A percentile compares a stretch with the other conserved stretches of the same genome.
These are phyloP conservation scores for Limnephilus rhombicus DNA, from an alignment of 2,888 invertebrate species.

Conservation along the genomic window DNA sequence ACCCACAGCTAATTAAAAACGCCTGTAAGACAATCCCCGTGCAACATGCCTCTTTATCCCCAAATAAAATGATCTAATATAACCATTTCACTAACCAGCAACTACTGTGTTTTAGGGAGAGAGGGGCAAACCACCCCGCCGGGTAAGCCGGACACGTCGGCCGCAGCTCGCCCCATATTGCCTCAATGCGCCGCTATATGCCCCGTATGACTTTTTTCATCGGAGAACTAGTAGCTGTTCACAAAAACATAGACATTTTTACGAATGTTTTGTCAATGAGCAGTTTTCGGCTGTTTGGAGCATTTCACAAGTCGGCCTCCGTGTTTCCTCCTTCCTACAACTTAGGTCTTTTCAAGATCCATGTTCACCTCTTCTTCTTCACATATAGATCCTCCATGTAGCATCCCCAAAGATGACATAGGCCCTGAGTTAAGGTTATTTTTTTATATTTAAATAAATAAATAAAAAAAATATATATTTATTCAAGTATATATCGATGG, in stretches of 20 bases:
- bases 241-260: not conserved
- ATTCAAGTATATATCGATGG: too few relatives aligned
- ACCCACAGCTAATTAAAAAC: not conserved
- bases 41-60: not conserved
- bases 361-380: too few relatives aligned
- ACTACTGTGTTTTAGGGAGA: not conserved
- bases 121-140: not conserved
- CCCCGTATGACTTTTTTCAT: not conserved
- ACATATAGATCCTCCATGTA: too few relatives aligned
- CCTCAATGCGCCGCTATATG: constrained; percentile 18
- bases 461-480: too few relatives aligned
- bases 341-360: too few relatives aligned
- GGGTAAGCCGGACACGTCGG: constrained; percentile 49
- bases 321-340: too few relatives aligned
- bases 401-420: too few relatives aligned
- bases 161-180: constrained; percentile 51
- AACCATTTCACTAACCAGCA: not conserved
- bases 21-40: not conserved
- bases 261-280: not conserved
- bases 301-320: too few relatives aligned
- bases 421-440: too few relatives aligned
- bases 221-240: not conserved
- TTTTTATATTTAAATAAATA: too few relatives aligned
- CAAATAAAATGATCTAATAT: not conserved
- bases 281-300: not conserved